Conservation (phyloP, 2,113 vertebrate genomes). For the Leptocoma aspasia region DNA sequence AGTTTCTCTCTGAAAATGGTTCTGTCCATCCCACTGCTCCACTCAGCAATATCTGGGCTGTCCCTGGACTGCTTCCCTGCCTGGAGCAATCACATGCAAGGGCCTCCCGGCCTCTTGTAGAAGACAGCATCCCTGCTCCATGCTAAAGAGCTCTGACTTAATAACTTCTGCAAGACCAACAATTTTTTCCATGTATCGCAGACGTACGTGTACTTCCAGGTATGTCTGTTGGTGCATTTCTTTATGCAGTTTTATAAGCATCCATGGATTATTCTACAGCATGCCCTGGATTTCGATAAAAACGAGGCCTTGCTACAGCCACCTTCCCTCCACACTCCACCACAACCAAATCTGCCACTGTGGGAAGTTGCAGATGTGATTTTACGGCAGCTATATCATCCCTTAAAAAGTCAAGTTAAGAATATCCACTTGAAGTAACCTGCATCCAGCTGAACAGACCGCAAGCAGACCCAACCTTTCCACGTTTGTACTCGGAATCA, state of each 20-base stretch:
- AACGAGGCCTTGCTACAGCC: background rate
- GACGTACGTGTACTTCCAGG: background rate
- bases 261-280: background rate
- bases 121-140: background rate
- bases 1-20: background rate
- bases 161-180: rapidly evolving
- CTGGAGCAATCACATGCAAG: rapidly evolving
- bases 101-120: rapidly evolving
- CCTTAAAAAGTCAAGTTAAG: background rate
- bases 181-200: rapidly evolving
- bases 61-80: too few species aligned
- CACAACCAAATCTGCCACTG: rapidly evolving
- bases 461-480: background rate
- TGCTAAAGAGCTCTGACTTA: background rate
- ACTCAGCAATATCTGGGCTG: rapidly evolving
- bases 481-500: background rate
- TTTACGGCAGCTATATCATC: rapidly evolving
- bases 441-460: background rate
- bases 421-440: background rate
- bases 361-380: background rate
- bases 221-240: rapidly evolving
- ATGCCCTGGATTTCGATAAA: background rate
- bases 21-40: rapidly evolving
- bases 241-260: background rate
- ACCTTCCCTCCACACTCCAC: rapidly evolving